phyloP scores from a whole-genome alignment of 92 coral and sea anemone species.

The Desmophyllum pertusum region DNA sequence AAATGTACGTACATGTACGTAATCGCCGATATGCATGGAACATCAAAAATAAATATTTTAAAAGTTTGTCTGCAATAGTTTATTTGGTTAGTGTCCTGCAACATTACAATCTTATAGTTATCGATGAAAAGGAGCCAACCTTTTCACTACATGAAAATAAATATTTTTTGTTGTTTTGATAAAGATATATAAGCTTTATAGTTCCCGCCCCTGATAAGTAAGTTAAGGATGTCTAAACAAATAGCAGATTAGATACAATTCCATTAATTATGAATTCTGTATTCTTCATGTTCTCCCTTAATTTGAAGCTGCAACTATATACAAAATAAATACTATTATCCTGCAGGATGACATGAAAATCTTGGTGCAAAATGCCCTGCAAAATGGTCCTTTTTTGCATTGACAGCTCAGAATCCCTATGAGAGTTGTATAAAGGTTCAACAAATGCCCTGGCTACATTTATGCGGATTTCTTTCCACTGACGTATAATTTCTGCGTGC shows the following conservation, averaged over 20 bases:
- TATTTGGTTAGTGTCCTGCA: background rate
- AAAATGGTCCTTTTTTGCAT: background rate
- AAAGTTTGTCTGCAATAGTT: background rate
- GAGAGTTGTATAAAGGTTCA: background rate
- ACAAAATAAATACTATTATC: too few species aligned
- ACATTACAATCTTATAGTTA: background rate
- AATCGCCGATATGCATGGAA: too few species aligned
- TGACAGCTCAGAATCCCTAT: background rate
- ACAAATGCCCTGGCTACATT: too few species aligned
- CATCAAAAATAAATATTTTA: background rate
- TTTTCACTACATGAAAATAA: background rate
- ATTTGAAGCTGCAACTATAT: background rate
- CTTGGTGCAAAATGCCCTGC: background rate
- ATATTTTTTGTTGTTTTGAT: background rate
- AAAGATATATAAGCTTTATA: background rate
- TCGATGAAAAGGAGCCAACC: background rate
- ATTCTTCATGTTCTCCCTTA: background rate
- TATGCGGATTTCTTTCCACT: background rate
- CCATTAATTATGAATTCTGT: background rate
- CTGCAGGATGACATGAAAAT: background rate
- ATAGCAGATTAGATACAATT: background rate
- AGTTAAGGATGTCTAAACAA: background rate
- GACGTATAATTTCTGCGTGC: too few species aligned
- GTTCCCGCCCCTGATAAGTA: background rate
- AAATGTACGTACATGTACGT: background rate